Percentiles rank a stretch among this genome's conserved stretches.
phyloP scores from a whole-genome alignment of 2,888 invertebrate species.

The Thecophora atra region DNA sequence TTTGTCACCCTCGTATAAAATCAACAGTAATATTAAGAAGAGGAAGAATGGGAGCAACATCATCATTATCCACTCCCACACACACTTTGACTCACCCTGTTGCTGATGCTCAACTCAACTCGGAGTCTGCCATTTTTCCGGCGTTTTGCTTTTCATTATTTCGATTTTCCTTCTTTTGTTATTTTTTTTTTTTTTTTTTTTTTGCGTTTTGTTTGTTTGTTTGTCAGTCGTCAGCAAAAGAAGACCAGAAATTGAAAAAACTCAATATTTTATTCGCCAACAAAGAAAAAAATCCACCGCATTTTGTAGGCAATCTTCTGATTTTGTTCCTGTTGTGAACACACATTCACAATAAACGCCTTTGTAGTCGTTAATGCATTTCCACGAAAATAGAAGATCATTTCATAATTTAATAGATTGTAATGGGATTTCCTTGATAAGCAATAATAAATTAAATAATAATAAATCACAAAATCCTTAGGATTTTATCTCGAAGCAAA shows the following conservation, averaged over 20 bases:
- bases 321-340: background rate
- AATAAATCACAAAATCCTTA: too few relatives aligned
- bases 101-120: background rate
- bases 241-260: background rate
- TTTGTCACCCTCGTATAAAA: too few relatives aligned
- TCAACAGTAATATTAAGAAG: too few relatives aligned
- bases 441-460: background rate
- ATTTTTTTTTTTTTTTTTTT: too few relatives aligned
- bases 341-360: background rate
- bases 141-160: conserved; percentile 15
- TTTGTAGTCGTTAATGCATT: background rate
- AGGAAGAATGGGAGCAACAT: too few relatives aligned
- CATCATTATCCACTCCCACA: background rate
- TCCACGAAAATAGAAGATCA: conserved; percentile 7
- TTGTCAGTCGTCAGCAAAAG: background rate
- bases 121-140: background rate
- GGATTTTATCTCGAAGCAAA: too few relatives aligned
- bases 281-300: conserved; percentile 22
- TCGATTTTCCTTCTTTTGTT: background rate
- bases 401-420: conserved; percentile 6
- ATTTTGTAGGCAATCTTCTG: conserved; percentile 19
- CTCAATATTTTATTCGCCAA: conserved; percentile 13
- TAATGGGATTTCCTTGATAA: background rate
- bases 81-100: background rate
- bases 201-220: background rate